These are phyloP conservation scores for roundworm (Caenorhabditis elegans) DNA, from an alignment of 1,140 invertebrate species.

Conservation along the genomic window WBcel235 BX284605.5:5294501-5295000, in stretches of 20 bases:
- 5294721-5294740: not conserved
- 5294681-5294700: constrained; percentile 16
- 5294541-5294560: too few species aligned
- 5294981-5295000: not conserved
- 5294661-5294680: constrained; percentile 5
- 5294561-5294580: too few species aligned
- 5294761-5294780: constrained; percentile 32
- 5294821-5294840: not conserved
- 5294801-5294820: constrained; percentile 28
- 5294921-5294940: constrained; percentile 24
- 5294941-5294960: constrained; percentile 4
- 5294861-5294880: not conserved
- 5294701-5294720: constrained; percentile 26
- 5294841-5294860: not conserved
- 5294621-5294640: too few species aligned
- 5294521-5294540: too few species aligned
- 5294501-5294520: too few species aligned
- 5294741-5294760: not conserved
- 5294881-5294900: not conserved
- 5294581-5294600: too few species aligned
- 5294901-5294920: not conserved
- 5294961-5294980: constrained; percentile 20
- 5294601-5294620: too few species aligned
- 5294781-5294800: constrained; percentile 24
- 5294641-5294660: not conserved